A percentile compares a stretch with the other conserved stretches of the same genome.
These are phyloP conservation scores for Lasiommata megera DNA, from an alignment of 2,888 invertebrate species.

Conservation along the genomic window DNA sequence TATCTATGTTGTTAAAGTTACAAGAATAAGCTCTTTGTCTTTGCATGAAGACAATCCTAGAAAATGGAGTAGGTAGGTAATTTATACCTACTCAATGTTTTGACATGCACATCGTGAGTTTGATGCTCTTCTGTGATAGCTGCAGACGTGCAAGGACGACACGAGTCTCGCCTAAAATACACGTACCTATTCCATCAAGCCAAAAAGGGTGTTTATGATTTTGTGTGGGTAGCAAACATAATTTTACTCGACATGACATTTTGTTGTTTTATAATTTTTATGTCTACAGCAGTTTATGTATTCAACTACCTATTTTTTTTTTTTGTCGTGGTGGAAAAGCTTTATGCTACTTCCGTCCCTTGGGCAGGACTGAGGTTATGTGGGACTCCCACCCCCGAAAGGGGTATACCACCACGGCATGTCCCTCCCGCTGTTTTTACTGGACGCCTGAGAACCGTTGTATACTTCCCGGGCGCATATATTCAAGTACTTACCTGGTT, in stretches of 20 bases:
- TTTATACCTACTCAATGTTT: conserved; percentile 12
- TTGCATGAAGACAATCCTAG: background rate
- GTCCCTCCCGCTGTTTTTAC: no score
- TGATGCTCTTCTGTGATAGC: conserved; percentile 61
- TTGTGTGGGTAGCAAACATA: background rate
- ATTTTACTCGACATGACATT: background rate
- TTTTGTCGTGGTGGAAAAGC: no score
- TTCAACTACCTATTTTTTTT: no score
- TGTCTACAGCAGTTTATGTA: no score
- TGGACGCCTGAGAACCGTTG: no score
- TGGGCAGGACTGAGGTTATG: no score
- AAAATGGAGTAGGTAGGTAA: background rate
- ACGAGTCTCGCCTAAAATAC: conserved; percentile 33
- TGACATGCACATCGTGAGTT: conserved; percentile 48
- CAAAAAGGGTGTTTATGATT: conserved; percentile 10
- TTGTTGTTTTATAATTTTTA: background rate
- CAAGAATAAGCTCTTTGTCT: background rate
- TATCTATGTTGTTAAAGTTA: background rate
- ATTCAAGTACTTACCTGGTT: no score
- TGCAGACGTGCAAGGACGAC: conserved; percentile 49
- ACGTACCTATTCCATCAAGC: background rate
- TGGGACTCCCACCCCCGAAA: no score
- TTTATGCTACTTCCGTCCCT: no score
- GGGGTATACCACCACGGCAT: no score
- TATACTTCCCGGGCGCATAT: no score